Evolutionary conservation across 2,113 vertebrate species (phyloP).

Genomic region (Odocoileus virginianus): DNA sequence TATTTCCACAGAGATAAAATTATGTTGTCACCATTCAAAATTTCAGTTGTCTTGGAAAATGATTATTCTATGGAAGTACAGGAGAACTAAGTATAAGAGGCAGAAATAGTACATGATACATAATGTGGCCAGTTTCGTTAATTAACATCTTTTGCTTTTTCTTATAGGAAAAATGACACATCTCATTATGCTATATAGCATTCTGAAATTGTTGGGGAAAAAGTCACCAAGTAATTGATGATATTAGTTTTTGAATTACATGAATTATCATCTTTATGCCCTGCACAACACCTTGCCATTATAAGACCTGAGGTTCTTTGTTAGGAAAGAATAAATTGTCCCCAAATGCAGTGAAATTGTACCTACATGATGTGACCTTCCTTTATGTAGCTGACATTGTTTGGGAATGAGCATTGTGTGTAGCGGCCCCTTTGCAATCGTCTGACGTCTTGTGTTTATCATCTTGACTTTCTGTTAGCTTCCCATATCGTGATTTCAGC

Average conservation of each 20-base stretch:
- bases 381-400: background rate
- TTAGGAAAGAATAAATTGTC: background rate
- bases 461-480: background rate
- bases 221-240: background rate
- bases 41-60: background rate
- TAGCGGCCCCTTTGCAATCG: background rate
- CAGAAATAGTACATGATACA: background rate
- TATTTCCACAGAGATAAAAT: background rate
- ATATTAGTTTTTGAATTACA: background rate
- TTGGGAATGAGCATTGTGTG: background rate
- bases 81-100: background rate
- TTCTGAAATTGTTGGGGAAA: background rate
- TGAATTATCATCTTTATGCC: background rate
- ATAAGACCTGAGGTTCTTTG: background rate
- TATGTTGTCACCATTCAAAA: background rate
- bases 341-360: background rate
- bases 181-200: background rate
- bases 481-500: background rate
- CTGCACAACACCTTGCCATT: background rate
- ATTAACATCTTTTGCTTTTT: constrained; percentile 16
- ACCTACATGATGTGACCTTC: background rate
- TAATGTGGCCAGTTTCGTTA: background rate
- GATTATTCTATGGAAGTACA: background rate
- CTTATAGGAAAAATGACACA: background rate
- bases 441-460: background rate